A percentile compares a stretch with the other conserved stretches of the same genome.
Evolutionary conservation across 1,140 invertebrate genomes (phyloP).

Genomic region (Aphaenogaster floridana): DNA sequence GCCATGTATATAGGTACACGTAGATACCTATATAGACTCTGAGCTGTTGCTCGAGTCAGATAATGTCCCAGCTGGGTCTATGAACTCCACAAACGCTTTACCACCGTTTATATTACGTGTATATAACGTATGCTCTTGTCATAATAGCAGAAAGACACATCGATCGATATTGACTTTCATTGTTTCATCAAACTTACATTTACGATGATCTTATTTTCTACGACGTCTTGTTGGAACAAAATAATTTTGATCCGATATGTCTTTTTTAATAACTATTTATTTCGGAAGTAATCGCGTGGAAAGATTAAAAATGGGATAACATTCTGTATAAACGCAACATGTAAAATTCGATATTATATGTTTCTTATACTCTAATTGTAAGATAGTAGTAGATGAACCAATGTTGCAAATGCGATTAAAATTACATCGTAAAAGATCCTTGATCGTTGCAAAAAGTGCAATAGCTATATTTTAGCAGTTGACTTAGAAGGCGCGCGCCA

Average conservation of each 20-base stretch:
- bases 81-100: conserved; percentile 62
- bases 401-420: neutral
- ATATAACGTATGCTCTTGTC: neutral
- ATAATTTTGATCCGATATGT: neutral
- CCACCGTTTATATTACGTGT: neutral
- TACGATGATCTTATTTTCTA: neutral
- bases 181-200: conserved; percentile 29
- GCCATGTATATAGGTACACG: neutral
- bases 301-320: neutral
- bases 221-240: neutral
- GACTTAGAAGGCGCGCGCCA: conserved; percentile 25
- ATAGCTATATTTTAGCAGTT: neutral
- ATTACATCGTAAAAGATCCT: neutral
- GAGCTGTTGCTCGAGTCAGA: conserved; percentile 40
- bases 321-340: neutral
- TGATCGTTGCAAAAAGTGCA: neutral
- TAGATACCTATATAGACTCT: neutral
- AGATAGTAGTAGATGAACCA: neutral
- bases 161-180: conserved; percentile 61
- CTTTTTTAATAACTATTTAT: neutral
- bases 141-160: conserved; percentile 37
- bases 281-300: neutral
- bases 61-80: conserved; percentile 63
- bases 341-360: neutral
- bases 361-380: neutral